phyloP scores from a whole-genome alignment of 2,797 vertebrate species.

The Tragelaphus oryx region DNA sequence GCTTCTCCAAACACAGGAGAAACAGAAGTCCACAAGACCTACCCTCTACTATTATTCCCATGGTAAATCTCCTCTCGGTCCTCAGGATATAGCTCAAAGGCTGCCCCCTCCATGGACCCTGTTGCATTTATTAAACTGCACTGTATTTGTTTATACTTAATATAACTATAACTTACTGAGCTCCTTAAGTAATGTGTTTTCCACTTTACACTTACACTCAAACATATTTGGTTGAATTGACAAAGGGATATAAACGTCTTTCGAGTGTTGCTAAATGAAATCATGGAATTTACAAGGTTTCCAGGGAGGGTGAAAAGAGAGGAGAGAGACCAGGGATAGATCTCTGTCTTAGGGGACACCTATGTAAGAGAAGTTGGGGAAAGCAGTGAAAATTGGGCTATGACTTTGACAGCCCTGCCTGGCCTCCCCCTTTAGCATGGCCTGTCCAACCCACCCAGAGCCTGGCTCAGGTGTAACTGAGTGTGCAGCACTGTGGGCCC shows the following conservation, averaged over 20 bases:
- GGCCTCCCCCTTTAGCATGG: rapidly evolving
- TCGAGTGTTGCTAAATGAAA: background rate
- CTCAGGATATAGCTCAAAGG: background rate
- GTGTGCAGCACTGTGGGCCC: background rate
- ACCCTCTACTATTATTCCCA: background rate
- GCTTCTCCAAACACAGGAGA: background rate
- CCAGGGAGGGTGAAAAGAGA: background rate
- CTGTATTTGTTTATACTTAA: background rate
- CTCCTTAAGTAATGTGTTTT: background rate
- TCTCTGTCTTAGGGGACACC: background rate
- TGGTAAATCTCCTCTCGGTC: background rate
- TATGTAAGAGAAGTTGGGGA: background rate
- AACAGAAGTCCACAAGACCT: background rate
- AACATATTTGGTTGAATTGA: background rate
- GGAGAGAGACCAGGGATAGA: background rate
- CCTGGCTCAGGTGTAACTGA: background rate
- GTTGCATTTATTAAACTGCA: background rate
- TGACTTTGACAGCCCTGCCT: background rate
- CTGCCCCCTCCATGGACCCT: background rate
- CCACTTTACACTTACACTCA: background rate
- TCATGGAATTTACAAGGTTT: background rate
- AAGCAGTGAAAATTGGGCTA: background rate
- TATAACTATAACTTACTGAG: background rate
- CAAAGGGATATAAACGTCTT: background rate
- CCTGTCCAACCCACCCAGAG: rapidly evolving